phyloP scores from a whole-genome alignment of 1,140 invertebrate genomes.

The Hyphantria cunea region DNA sequence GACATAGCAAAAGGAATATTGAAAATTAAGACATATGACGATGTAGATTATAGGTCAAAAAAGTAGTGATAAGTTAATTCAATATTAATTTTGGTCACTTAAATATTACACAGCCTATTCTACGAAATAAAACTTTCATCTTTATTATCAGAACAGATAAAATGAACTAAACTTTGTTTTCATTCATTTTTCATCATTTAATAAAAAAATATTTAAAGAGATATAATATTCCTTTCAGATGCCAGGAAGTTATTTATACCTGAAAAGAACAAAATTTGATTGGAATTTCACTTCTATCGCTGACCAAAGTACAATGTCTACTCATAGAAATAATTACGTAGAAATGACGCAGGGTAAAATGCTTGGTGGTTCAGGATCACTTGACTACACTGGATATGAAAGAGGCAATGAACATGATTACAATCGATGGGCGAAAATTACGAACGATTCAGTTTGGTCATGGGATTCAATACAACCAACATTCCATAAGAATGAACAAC shows the following conservation, averaged over 20 bases:
- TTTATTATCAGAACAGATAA: too few relatives aligned
- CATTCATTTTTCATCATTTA: too few relatives aligned
- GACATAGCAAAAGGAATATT: too few relatives aligned
- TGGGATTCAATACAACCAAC: not conserved
- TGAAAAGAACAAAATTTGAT: not conserved
- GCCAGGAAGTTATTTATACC: not conserved
- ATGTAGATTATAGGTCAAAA: too few relatives aligned
- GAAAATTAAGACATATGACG: too few relatives aligned
- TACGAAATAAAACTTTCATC: too few relatives aligned
- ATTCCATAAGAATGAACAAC: slow-evolving; percentile 2
- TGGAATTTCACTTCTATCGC: slow-evolving; percentile 9
- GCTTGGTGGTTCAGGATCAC: slow-evolving; percentile 1
- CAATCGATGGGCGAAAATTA: slow-evolving; percentile 1
- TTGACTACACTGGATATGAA: not conserved
- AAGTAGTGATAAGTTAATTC: too few relatives aligned
- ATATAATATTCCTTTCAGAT: too few relatives aligned
- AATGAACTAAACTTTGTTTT: too few relatives aligned
- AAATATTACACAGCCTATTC: too few relatives aligned
- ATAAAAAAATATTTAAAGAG: too few relatives aligned
- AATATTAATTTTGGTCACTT: too few relatives aligned
- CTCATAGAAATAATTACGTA: not conserved
- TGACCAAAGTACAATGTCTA: not conserved
- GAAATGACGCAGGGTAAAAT: slow-evolving; percentile 3
- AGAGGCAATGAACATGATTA: slow-evolving; percentile 4
- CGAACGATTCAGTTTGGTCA: slow-evolving; percentile 5